Percentiles rank a stretch among this genome's conserved stretches.
phyloP scores from a whole-genome alignment of 2,888 invertebrate genomes.

The Parnassius smintheus region DNA sequence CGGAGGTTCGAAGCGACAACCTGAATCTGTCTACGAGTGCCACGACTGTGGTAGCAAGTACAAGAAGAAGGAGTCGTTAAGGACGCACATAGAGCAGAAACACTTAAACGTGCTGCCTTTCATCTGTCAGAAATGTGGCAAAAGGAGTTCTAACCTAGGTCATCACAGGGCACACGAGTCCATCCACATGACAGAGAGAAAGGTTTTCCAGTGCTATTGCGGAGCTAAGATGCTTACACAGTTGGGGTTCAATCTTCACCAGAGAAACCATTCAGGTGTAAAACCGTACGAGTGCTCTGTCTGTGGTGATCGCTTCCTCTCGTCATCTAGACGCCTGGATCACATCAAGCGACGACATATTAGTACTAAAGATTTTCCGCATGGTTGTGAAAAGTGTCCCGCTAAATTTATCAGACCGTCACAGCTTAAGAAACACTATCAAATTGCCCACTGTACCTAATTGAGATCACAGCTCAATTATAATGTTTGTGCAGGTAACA shows the following conservation, averaged over 20 bases:
- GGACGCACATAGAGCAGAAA: slow-evolving; percentile 64
- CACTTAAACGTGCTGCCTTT: slow-evolving; percentile 61
- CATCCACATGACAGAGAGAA: slow-evolving; percentile 50
- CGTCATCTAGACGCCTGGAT: slow-evolving; percentile 62
- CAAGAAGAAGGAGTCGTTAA: slow-evolving; percentile 59
- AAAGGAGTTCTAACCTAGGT: slow-evolving; percentile 57
- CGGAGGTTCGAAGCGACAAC: slow-evolving; percentile 22
- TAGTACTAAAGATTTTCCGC: slow-evolving; percentile 49
- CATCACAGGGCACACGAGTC: slow-evolving; percentile 58
- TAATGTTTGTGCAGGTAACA: not conserved
- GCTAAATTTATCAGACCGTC: slow-evolving; percentile 65
- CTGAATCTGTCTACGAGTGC: slow-evolving; percentile 45
- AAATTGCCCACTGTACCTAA: slow-evolving; percentile 41
- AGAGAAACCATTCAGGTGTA: slow-evolving; percentile 62
- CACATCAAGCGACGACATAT: slow-evolving; percentile 64
- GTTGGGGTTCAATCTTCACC: slow-evolving; percentile 58
- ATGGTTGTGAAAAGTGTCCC: slow-evolving; percentile 56
- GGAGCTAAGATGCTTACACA: slow-evolving; percentile 58
- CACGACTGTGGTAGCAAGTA: slow-evolving; percentile 59
- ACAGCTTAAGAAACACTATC: slow-evolving; percentile 62
- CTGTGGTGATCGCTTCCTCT: slow-evolving; percentile 64
- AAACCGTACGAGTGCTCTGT: slow-evolving; percentile 57
- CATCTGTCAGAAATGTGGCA: slow-evolving; percentile 60
- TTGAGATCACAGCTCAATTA: not conserved
- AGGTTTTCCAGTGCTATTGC: slow-evolving; percentile 53